Conservation (phyloP, 1,140 invertebrate species). For the Chymomyza costata region DNA sequence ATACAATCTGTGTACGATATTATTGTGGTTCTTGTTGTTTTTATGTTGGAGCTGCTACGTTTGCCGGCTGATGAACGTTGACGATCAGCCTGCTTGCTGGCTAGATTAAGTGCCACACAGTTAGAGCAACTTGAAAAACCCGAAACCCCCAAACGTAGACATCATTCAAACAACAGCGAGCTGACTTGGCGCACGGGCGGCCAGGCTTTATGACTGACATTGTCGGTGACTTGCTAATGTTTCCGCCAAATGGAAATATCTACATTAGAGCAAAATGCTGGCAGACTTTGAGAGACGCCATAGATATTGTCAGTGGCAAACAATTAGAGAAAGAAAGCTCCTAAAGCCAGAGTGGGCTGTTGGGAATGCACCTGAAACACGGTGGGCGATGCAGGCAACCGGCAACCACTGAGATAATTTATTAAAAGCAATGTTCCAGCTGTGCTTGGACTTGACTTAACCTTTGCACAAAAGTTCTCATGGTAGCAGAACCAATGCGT, state of each 20-base stretch:
- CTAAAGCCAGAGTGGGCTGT: too few species aligned
- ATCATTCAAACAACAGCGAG: constrained; percentile 14
- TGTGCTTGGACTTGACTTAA: too few species aligned
- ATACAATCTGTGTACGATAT: constrained; percentile 61
- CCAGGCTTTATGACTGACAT: constrained; percentile 61
- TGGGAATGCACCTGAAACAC: too few species aligned
- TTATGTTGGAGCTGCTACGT: constrained; percentile 44
- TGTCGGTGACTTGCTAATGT: constrained; percentile 28
- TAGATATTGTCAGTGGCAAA: too few species aligned
- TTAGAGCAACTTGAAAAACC: too few species aligned
- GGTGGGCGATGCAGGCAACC: too few species aligned
- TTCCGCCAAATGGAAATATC: constrained; percentile 59
- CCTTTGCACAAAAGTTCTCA: too few species aligned
- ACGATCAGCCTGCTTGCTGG: constrained; percentile 20
- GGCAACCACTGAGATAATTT: too few species aligned
- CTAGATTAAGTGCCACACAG: constrained; percentile 61
- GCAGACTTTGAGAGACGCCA: constrained; percentile 6
- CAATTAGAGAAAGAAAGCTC: too few species aligned
- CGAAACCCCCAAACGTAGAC: background rate
- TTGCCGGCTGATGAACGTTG: constrained; percentile 20
- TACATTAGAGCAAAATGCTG: constrained; percentile 58
- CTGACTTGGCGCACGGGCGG: constrained; percentile 21
- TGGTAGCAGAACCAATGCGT: too few species aligned
- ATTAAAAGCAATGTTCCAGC: too few species aligned
- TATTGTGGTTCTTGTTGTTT: constrained; percentile 9